Percentiles rank a stretch among this genome's conserved stretches.
Conservation (phyloP, 2,888 invertebrate genomes). For the Aleiodes alternator region DNA sequence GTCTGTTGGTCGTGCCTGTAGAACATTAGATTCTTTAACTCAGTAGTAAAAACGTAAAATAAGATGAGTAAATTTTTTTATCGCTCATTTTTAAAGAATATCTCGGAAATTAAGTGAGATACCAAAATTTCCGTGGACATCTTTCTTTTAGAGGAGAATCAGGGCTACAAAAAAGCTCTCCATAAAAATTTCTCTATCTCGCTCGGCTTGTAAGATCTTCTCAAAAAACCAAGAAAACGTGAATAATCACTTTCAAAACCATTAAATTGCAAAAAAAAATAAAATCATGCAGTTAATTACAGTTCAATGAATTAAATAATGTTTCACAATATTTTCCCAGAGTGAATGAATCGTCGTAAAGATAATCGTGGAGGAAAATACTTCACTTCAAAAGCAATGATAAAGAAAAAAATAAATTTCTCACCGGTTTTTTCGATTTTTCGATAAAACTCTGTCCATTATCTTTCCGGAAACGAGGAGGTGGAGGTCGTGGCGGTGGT, state of each 20-base stretch:
- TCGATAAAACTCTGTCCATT: constrained; percentile 62
- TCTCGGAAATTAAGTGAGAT: too few species aligned
- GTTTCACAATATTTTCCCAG: background rate
- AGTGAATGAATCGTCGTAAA: background rate
- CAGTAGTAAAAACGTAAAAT: background rate
- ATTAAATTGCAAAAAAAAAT: constrained; percentile 29
- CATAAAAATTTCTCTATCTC: too few species aligned
- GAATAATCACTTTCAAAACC: too few species aligned
- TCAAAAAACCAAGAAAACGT: too few species aligned
- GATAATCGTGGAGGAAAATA: background rate
- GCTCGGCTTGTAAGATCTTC: too few species aligned
- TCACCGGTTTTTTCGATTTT: constrained; percentile 68
- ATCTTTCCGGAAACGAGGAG: constrained; percentile 77
- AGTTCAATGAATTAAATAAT: background rate
- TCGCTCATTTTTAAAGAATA: too few species aligned
- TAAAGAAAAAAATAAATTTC: constrained; percentile 40
- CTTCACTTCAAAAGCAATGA: background rate
- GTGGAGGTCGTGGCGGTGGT: constrained; percentile 85
- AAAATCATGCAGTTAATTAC: constrained; percentile 3
- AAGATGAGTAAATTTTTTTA: too few species aligned
- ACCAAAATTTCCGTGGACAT: too few species aligned
- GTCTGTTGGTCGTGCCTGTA: constrained; percentile 69
- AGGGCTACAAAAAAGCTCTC: too few species aligned
- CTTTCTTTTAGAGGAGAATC: too few species aligned
- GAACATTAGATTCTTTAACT: background rate